These are phyloP conservation scores for Onychorhynchus coronatus DNA, from an alignment of 2,113 vertebrate species.

Conservation along the genomic window DNA sequence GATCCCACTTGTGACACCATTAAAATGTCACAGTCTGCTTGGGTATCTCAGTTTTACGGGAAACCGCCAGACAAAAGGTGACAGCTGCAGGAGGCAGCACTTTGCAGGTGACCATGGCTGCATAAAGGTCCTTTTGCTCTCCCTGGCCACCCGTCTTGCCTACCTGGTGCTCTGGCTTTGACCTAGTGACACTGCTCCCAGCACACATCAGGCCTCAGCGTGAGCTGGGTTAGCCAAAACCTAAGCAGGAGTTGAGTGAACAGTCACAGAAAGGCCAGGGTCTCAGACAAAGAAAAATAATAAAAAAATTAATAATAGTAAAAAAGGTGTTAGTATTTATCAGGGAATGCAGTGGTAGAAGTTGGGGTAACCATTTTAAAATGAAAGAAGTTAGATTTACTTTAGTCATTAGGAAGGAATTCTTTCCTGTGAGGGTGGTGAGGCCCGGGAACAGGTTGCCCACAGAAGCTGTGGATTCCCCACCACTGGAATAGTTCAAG, in stretches of 20 bases:
- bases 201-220: background rate
- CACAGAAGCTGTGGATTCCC: background rate
- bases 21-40: background rate
- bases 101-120: background rate
- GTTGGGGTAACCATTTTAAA: background rate
- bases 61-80: background rate
- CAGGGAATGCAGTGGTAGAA: background rate
- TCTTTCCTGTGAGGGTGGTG: background rate
- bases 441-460: background rate
- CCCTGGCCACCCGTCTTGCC: background rate
- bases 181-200: background rate
- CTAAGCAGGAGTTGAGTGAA: background rate
- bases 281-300: background rate
- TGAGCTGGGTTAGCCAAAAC: background rate
- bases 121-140: background rate
- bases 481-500: background rate
- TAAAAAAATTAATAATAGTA: background rate
- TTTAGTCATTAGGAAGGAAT: background rate
- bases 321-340: background rate
- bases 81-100: background rate
- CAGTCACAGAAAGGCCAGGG: background rate
- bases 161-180: background rate
- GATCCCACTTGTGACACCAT: background rate
- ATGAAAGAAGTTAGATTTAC: background rate
- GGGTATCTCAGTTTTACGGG: background rate